Percentiles rank a stretch among this genome's conserved stretches.
phyloP scores from a whole-genome alignment of 2,113 vertebrate species.

The Archocentrus centrarchus region DNA sequence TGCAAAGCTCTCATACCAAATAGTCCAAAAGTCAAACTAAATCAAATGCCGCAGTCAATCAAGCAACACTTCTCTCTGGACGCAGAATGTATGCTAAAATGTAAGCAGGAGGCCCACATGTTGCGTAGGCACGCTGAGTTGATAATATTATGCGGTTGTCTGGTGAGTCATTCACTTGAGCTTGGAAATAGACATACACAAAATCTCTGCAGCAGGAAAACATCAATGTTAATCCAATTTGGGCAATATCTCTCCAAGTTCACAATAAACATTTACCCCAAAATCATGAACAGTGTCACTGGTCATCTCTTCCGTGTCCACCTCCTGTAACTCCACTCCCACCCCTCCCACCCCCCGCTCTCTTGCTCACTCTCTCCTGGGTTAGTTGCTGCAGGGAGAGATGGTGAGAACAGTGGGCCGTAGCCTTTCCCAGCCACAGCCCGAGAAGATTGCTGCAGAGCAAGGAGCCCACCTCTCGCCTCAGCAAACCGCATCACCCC shows the following conservation, averaged over 20 bases:
- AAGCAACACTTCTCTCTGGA: constrained; percentile 11
- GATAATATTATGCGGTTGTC: constrained; percentile 47
- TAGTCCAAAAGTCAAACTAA: not conserved
- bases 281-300: constrained; percentile 20
- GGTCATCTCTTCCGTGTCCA: not conserved
- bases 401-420: constrained; percentile 82
- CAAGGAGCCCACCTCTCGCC: constrained; percentile 70
- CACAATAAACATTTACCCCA: constrained; percentile 20
- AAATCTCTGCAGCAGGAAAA: constrained; percentile 5
- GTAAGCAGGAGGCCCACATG: constrained; percentile 43
- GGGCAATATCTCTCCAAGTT: constrained; percentile 10
- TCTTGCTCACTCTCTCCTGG: constrained; percentile 43
- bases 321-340: not conserved
- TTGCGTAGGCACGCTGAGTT: constrained; percentile 39
- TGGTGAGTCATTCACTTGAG: constrained; percentile 60
- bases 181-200: constrained; percentile 41
- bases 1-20: not conserved
- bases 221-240: constrained; percentile 38
- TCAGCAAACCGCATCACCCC: constrained; percentile 26
- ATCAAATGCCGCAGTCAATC: not conserved
- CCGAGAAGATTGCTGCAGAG: constrained; percentile 75
- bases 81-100: not conserved
- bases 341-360: not conserved
- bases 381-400: constrained; percentile 59
- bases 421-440: constrained; percentile 83